phyloP scores from a whole-genome alignment of 2,888 invertebrate species.

The Spicauda simplicius region DNA sequence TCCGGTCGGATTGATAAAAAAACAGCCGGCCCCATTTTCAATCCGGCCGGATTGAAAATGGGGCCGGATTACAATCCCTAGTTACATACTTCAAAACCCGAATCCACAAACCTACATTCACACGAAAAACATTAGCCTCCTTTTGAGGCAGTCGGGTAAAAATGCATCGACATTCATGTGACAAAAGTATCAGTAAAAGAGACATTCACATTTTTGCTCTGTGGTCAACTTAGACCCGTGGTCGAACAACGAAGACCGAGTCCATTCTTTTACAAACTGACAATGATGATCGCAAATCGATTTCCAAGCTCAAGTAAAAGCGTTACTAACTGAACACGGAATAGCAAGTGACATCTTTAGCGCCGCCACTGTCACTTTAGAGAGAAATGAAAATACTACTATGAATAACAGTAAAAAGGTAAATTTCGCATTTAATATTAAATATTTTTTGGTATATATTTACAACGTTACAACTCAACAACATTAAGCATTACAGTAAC shows the following conservation, averaged over 20 bases:
- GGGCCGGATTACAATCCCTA: too few species aligned
- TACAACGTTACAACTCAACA: too few species aligned
- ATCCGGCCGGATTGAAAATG: too few species aligned
- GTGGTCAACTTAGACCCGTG: slow-evolving; percentile 18
- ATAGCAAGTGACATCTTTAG: slow-evolving; percentile 12
- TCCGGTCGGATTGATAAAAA: too few species aligned
- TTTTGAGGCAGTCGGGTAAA: neutral
- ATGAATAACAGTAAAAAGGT: neutral
- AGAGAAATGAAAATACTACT: slow-evolving; percentile 9
- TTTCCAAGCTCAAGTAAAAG: slow-evolving; percentile 38
- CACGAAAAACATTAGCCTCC: too few species aligned
- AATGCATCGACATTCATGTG: neutral
- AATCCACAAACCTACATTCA: too few species aligned
- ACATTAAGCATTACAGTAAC: too few species aligned
- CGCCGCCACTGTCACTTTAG: neutral
- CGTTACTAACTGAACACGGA: slow-evolving; percentile 31
- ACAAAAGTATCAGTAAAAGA: neutral
- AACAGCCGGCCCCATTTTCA: too few species aligned
- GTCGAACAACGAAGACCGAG: slow-evolving; percentile 34
- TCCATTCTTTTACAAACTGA: slow-evolving; percentile 39
- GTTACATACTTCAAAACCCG: too few species aligned
- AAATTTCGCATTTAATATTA: too few species aligned
- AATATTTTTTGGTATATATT: too few species aligned
- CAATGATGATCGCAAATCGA: slow-evolving; percentile 33
- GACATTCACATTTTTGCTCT: slow-evolving; percentile 36